phyloP scores from a whole-genome alignment of 1,140 invertebrate genomes.

The Venturia canescens region DNA sequence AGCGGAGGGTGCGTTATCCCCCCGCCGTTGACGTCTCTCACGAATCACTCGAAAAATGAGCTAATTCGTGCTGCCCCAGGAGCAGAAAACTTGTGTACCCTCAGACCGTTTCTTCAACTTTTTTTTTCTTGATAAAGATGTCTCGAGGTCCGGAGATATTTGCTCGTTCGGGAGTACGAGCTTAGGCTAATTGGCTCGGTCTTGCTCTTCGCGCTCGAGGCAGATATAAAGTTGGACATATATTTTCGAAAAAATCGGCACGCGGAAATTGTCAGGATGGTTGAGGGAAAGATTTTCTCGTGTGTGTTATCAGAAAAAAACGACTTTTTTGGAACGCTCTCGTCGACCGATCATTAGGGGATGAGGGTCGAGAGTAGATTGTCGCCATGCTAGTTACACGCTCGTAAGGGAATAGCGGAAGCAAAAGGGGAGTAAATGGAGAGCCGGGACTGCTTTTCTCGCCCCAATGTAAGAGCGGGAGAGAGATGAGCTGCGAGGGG shows the following conservation, averaged over 20 bases:
- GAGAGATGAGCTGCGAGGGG: not conserved
- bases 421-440: conserved; percentile 56
- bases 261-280: no score
- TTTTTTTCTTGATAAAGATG: not conserved
- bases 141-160: not conserved
- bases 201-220: no score
- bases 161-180: not conserved
- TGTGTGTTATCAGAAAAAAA: not conserved
- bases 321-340: not conserved
- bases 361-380: conserved; percentile 39
- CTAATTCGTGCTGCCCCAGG: not conserved
- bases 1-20: conserved; percentile 65
- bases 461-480: not conserved
- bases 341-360: not conserved
- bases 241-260: no score
- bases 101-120: not conserved
- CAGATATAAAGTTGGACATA: no score
- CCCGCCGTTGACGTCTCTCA: conserved; percentile 65
- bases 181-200: no score
- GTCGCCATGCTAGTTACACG: conserved; percentile 45
- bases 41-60: conserved; percentile 64
- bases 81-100: not conserved
- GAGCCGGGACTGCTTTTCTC: conserved; percentile 22
- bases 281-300: no score
- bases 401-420: conserved; percentile 55